These are phyloP conservation scores for Panurus biarmicus DNA, from an alignment of 2,113 vertebrate species.

Conservation along the genomic window DNA sequence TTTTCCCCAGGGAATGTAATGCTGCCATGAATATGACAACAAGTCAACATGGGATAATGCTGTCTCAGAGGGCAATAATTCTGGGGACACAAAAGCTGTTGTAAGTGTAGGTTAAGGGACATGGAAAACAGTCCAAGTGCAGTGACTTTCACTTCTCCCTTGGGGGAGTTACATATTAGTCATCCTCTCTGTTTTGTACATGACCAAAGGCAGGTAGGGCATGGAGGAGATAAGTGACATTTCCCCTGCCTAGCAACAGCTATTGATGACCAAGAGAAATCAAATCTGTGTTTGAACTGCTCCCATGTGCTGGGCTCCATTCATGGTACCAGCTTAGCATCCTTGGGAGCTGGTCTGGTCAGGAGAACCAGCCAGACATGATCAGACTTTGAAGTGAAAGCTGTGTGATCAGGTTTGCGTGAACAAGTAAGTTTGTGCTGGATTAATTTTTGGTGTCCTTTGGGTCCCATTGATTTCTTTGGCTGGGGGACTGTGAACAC, in stretches of 20 bases:
- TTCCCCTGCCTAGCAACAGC: neutral
- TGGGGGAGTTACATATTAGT: neutral
- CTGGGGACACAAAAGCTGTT: neutral
- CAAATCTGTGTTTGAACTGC: neutral
- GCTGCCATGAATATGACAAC: conserved; percentile 13
- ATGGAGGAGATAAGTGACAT: neutral
- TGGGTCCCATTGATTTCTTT: neutral
- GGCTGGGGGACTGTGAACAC: fast-evolving
- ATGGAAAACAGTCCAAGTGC: neutral
- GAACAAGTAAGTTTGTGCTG: neutral
- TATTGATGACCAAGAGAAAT: neutral
- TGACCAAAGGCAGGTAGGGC: neutral
- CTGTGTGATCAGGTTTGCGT: neutral
- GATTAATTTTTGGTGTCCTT: neutral
- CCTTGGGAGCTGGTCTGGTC: neutral
- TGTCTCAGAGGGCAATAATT: conserved; percentile 9
- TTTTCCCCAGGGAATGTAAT: neutral
- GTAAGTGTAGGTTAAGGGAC: neutral
- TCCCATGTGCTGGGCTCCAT: neutral
- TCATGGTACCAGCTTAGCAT: neutral
- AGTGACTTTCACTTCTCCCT: neutral
- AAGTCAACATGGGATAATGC: conserved; percentile 16
- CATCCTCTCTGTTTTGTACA: neutral
- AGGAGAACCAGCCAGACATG: neutral
- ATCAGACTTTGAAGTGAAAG: neutral